phyloP scores from a whole-genome alignment of 2,888 invertebrate genomes.

The Metacarcinus magister region DNA sequence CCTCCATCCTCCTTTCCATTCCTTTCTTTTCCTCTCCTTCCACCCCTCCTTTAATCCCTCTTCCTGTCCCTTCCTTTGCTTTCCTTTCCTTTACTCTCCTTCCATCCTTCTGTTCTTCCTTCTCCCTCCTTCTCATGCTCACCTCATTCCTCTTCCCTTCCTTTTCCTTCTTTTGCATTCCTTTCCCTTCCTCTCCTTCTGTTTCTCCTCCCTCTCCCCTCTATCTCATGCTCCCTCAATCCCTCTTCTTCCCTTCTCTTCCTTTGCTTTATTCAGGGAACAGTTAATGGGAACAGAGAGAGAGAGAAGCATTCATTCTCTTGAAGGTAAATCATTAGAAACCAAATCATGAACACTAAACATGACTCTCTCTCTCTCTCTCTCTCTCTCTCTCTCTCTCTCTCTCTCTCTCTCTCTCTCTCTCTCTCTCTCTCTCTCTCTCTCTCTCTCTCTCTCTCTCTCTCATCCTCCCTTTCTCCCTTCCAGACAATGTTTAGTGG shows the following conservation, averaged over 20 bases:
- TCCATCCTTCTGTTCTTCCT: background rate
- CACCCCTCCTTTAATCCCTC: background rate
- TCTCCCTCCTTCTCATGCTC: background rate
- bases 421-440: background rate
- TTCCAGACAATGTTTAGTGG: background rate
- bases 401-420: background rate
- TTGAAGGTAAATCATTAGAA: conserved; percentile 45
- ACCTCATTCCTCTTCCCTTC: background rate
- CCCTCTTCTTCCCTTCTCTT: background rate
- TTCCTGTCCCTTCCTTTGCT: background rate
- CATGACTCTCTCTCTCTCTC: background rate
- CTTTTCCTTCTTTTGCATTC: background rate
- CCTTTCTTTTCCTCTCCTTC: background rate
- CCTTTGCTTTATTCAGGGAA: background rate
- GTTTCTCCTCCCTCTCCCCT: background rate
- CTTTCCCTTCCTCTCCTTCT: too few relatives aligned
- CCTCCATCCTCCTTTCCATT: background rate
- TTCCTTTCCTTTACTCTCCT: background rate
- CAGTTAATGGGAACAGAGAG: conserved; percentile 50
- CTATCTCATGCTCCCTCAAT: background rate
- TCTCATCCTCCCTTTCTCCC: background rate
- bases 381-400: background rate
- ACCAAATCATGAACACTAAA: background rate
- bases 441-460: background rate
- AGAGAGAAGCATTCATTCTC: background rate